phyloP scores from a whole-genome alignment of 2,113 vertebrate genomes.

The Daphoenositta chrysoptera region DNA sequence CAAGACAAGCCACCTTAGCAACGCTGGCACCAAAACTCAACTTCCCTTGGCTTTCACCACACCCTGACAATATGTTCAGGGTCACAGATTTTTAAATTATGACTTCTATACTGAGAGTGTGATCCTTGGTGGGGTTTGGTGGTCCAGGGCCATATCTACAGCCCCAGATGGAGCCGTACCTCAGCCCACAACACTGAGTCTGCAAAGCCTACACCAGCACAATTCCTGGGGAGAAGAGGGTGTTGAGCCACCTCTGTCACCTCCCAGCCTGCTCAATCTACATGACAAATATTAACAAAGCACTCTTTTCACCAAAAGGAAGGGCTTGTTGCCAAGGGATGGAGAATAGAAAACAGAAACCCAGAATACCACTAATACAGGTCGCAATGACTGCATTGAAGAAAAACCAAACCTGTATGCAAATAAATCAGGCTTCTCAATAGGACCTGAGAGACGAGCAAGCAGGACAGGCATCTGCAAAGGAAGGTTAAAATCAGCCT shows the following conservation, averaged over 20 bases:
- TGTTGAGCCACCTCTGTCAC: not conserved
- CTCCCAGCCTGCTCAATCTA: not conserved
- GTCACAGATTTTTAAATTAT: not conserved
- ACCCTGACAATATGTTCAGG: not conserved
- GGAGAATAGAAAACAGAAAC: not conserved
- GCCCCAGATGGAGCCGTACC: not conserved
- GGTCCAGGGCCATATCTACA: not conserved
- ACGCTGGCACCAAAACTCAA: not conserved
- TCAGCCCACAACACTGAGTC: not conserved
- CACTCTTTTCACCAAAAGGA: not conserved
- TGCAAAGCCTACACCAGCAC: not conserved
- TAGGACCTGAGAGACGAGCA: not conserved
- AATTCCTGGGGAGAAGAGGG: not conserved
- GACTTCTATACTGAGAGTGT: rapidly evolving
- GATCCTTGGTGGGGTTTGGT: not conserved
- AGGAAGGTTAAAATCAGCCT: not conserved
- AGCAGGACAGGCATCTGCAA: not conserved
- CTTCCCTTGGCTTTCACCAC: not conserved
- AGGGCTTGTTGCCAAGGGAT: not conserved
- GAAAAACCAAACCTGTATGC: not conserved
- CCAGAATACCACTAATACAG: not conserved
- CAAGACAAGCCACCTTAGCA: not conserved
- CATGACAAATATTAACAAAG: not conserved
- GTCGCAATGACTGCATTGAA: not conserved
- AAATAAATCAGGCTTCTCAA: not conserved